phyloP scores from a whole-genome alignment of 2,113 vertebrate genomes.

The Elephas maximus region DNA sequence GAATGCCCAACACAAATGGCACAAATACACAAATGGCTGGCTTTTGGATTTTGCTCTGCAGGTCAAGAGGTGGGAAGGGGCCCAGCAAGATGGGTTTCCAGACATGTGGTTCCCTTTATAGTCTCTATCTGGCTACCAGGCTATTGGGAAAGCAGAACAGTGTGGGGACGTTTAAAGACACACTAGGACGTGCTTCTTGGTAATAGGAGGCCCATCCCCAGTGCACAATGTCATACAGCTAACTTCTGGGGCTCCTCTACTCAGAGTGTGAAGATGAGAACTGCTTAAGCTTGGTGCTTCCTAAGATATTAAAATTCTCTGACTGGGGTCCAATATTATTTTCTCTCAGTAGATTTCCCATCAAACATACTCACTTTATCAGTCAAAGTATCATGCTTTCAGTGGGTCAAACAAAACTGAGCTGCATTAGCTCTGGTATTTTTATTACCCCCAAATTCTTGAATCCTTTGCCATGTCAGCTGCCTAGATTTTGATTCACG shows the following conservation, averaged over 20 bases:
- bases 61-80: not conserved
- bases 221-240: too few species aligned
- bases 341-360: slow-evolving; percentile 40
- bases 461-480: not conserved
- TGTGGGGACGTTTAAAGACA: not conserved
- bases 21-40: not conserved
- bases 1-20: not conserved
- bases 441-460: not conserved
- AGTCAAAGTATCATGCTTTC: not conserved
- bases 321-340: not conserved
- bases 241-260: not conserved
- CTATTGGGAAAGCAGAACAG: not conserved
- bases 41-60: not conserved
- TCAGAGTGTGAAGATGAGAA: not conserved
- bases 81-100: not conserved
- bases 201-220: not conserved
- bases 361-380: not conserved
- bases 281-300: not conserved
- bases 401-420: not conserved
- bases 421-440: not conserved
- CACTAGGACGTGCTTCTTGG: not conserved
- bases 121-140: not conserved
- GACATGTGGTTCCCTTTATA: fast-evolving
- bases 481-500: not conserved
- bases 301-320: slow-evolving; percentile 13